Conservation (phyloP, 2,113 vertebrate species). For the Malurus elegans region DNA sequence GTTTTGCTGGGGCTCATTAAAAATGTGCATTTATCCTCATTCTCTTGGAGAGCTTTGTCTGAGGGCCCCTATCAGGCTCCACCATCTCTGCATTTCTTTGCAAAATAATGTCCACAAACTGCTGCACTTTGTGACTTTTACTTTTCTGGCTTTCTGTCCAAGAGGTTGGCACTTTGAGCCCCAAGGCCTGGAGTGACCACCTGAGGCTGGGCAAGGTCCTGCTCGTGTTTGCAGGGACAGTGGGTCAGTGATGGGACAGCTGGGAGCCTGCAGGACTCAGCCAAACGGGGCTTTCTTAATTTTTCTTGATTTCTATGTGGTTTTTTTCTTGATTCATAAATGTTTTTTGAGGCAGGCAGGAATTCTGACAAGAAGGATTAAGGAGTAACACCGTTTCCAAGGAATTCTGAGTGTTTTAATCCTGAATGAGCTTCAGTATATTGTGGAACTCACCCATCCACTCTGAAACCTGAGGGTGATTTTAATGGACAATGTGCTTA, state of each 20-base stretch:
- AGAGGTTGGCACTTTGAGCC: background rate
- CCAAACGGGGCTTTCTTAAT: background rate
- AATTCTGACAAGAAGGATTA: background rate
- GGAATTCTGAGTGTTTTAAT: background rate
- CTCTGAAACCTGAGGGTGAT: background rate
- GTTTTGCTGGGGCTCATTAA: constrained; percentile 1
- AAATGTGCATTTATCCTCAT: constrained; percentile 31
- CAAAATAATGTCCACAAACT: background rate
- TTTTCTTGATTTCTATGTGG: background rate
- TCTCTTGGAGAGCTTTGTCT: background rate
- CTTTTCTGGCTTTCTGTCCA: background rate
- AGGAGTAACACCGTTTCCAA: background rate
- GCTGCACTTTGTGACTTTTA: background rate
- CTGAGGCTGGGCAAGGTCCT: background rate
- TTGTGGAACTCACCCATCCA: background rate
- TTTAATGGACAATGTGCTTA: background rate
- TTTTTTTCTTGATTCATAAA: background rate
- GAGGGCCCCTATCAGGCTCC: background rate
- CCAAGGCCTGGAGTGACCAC: background rate
- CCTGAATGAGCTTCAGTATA: background rate
- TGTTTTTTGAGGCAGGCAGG: background rate
- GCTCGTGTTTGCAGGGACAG: rapidly evolving
- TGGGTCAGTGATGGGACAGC: background rate
- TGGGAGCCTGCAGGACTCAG: background rate
- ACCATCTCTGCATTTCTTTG: background rate